Percentiles rank a stretch among this genome's conserved stretches.
phyloP scores from a whole-genome alignment of 2,888 invertebrate species.

The Drosophila greeni region DNA sequence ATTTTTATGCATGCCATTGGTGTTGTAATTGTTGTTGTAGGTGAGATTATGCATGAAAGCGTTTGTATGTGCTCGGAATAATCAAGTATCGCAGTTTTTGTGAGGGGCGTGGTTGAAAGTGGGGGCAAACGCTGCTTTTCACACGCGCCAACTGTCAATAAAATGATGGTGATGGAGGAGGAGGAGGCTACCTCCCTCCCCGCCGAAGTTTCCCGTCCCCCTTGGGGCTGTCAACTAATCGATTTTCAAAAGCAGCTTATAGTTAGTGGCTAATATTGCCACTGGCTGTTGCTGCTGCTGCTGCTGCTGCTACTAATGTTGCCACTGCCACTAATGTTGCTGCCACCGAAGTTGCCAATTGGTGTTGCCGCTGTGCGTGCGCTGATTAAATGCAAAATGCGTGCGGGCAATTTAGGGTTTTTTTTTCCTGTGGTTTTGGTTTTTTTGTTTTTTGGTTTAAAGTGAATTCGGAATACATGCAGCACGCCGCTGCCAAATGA shows the following conservation, averaged over 20 bases:
- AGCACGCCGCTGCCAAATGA: conserved; percentile 37
- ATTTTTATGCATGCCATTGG: neutral
- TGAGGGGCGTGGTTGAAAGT: conserved; percentile 15
- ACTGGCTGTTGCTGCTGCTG: conserved; percentile 11
- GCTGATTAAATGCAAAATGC: conserved; percentile 63
- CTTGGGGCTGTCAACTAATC: conserved; percentile 58
- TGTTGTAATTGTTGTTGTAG: conserved; percentile 36
- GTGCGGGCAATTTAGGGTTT: conserved; percentile 60
- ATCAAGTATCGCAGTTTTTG: conserved; percentile 48
- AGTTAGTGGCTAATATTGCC: conserved; percentile 53
- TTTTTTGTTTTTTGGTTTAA: conserved; percentile 58
- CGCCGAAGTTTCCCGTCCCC: neutral
- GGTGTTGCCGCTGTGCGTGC: conserved; percentile 26
- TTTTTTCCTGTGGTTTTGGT: conserved; percentile 2
- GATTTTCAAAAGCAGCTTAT: conserved; percentile 58
- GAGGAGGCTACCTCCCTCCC: no score
- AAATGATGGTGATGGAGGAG: conserved; percentile 26
- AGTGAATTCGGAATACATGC: conserved; percentile 46
- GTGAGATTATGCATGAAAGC: conserved; percentile 71
- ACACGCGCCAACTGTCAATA: conserved; percentile 46
- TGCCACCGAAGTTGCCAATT: conserved; percentile 13
- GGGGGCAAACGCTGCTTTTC: conserved; percentile 20
- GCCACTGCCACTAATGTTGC: conserved; percentile 1
- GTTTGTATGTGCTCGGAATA: conserved; percentile 64
- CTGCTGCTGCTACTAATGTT: neutral